phyloP scores from a whole-genome alignment of 2,888 invertebrate genomes.

The Trichogramma evanescens region DNA sequence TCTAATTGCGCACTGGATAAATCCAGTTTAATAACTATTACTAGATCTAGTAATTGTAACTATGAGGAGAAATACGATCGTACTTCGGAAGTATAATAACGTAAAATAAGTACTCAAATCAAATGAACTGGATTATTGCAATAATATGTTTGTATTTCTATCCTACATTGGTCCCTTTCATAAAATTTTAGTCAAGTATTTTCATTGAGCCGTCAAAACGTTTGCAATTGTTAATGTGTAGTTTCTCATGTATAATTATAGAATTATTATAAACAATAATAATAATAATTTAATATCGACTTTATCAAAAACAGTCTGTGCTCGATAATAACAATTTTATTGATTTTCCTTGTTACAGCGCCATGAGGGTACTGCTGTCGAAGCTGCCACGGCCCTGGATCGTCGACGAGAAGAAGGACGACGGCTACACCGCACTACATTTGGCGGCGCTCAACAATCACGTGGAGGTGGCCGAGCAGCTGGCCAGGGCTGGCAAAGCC shows the following conservation, averaged over 20 bases:
- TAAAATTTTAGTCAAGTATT: too few relatives aligned
- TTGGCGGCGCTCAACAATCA: slow-evolving; percentile 95
- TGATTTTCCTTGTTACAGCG: slow-evolving; percentile 56
- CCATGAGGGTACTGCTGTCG: slow-evolving; percentile 89
- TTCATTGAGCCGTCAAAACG: neutral
- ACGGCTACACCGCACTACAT: slow-evolving; percentile 94
- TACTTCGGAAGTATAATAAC: too few relatives aligned
- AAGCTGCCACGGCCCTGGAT: slow-evolving; percentile 94
- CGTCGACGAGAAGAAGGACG: slow-evolving; percentile 97
- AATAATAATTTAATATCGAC: neutral
- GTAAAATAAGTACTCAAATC: too few relatives aligned
- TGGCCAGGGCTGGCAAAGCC: slow-evolving; percentile 82
- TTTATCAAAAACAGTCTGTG: neutral
- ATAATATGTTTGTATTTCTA: too few relatives aligned
- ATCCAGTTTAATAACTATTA: too few relatives aligned
- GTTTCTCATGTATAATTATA: neutral
- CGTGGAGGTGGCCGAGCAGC: slow-evolving; percentile 87
- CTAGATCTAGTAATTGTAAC: too few relatives aligned
- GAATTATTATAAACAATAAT: neutral
- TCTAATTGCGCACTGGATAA: too few relatives aligned
- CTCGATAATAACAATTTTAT: neutral
- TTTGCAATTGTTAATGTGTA: neutral
- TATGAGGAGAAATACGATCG: too few relatives aligned
- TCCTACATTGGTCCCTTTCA: too few relatives aligned
- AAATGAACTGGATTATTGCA: too few relatives aligned